Evolutionary conservation across 2,888 invertebrate genomes (phyloP).

Genomic region (Himalopsyche japonica): DNA sequence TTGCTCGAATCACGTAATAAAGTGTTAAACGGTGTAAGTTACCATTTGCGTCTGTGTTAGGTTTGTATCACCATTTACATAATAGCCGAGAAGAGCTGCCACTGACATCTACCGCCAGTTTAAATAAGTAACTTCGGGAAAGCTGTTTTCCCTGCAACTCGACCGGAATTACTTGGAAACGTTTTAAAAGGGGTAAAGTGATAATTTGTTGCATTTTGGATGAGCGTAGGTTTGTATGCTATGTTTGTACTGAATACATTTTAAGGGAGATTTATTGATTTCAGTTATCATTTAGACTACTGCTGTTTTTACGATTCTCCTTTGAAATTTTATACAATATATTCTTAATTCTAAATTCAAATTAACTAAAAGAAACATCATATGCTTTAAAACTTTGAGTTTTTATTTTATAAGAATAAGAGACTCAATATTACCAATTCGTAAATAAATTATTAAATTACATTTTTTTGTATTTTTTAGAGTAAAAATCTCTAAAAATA

Average conservation of each 20-base stretch:
- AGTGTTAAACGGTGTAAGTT: background rate
- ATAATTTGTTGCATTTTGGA: background rate
- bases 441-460: too few relatives aligned
- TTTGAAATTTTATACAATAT: too few relatives aligned
- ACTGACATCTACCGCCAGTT: slow-evolving; percentile 30
- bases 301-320: too few relatives aligned
- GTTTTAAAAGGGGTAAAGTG: background rate
- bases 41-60: background rate
- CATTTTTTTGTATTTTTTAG: too few relatives aligned
- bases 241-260: background rate
- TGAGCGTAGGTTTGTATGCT: background rate
- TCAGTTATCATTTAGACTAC: background rate
- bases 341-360: too few relatives aligned
- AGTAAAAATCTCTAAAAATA: too few relatives aligned
- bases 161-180: background rate
- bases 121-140: slow-evolving; percentile 20
- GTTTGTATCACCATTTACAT: slow-evolving; percentile 23
- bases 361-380: too few relatives aligned
- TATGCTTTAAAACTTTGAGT: too few relatives aligned
- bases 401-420: too few relatives aligned
- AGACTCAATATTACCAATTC: too few relatives aligned
- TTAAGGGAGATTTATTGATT: background rate
- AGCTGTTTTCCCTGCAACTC: background rate
- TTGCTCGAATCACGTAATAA: background rate
- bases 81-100: slow-evolving; percentile 27